Conservation (phyloP, 2,888 invertebrate genomes). For the Tryphoninae sp. region DNA sequence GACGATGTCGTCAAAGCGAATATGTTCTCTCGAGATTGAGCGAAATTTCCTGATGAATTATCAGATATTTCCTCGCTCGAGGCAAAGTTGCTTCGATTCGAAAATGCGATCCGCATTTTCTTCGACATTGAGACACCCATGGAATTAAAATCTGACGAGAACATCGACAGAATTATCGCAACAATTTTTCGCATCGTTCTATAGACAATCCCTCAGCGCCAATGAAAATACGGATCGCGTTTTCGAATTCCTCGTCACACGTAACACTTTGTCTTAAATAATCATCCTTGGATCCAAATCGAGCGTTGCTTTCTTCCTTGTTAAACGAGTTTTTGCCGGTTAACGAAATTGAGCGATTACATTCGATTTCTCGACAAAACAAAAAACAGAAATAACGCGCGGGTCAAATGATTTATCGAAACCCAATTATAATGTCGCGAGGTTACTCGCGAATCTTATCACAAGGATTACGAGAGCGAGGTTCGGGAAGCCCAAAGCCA, state of each 20-base stretch:
- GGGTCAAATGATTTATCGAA: neutral
- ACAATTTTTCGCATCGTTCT: too few species aligned
- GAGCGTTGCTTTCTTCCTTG: neutral
- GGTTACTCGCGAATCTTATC: constrained; percentile 17
- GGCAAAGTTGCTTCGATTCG: too few species aligned
- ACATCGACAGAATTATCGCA: too few species aligned
- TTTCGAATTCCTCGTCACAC: too few species aligned
- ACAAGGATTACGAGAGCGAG: constrained; percentile 21
- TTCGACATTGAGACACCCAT: too few species aligned
- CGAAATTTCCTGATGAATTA: neutral
- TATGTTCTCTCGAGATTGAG: neutral
- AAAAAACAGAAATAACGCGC: neutral
- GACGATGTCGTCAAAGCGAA: too few species aligned
- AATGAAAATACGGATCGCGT: too few species aligned
- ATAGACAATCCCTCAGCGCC: too few species aligned
- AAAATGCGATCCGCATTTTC: too few species aligned
- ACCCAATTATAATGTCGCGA: constrained; percentile 16
- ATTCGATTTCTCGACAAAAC: neutral
- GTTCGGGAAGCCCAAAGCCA: neutral
- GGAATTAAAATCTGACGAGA: too few species aligned
- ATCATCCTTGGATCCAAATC: neutral
- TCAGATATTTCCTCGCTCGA: neutral
- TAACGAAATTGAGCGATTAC: neutral
- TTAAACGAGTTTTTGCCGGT: neutral
- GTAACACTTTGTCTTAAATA: too few species aligned